Conservation (phyloP, 2,888 invertebrate genomes). For the Mimumesa dahlbomi region DNA sequence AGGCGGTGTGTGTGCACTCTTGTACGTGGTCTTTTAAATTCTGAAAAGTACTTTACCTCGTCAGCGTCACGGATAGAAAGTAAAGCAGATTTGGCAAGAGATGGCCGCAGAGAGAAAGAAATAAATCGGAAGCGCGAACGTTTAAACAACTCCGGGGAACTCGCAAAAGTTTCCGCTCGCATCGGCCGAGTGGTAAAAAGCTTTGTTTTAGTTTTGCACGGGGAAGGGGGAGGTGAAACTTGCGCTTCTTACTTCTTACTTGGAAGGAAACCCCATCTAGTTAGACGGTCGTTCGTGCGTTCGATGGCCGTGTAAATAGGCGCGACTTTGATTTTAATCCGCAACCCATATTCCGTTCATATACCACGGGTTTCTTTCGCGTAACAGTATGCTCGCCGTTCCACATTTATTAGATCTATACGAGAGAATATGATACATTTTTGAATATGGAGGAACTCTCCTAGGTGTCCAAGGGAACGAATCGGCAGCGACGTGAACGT, state of each 20-base stretch:
- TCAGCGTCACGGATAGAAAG: too few relatives aligned
- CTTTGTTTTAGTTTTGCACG: not conserved
- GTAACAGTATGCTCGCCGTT: not conserved
- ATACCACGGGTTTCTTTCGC: constrained; percentile 5
- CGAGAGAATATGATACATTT: not conserved
- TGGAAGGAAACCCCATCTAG: not conserved
- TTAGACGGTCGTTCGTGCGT: too few relatives aligned
- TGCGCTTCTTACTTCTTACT: too few relatives aligned
- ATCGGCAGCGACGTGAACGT: constrained; percentile 24
- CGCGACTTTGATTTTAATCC: constrained; percentile 3
- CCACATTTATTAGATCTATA: too few relatives aligned
- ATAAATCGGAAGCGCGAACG: too few relatives aligned
- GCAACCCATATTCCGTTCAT: constrained; percentile 6
- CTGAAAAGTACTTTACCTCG: too few relatives aligned
- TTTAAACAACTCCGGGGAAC: too few relatives aligned
- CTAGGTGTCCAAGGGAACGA: not conserved
- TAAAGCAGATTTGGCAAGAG: too few relatives aligned
- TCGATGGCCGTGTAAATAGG: too few relatives aligned
- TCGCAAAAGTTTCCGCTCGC: not conserved
- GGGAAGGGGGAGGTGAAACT: not conserved
- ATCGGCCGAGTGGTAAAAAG: not conserved
- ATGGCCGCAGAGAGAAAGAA: too few relatives aligned
- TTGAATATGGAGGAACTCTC: not conserved
- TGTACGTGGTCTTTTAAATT: too few relatives aligned
- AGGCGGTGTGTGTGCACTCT: too few relatives aligned